These are phyloP conservation scores for Catocala sponsa DNA, from an alignment of 2,888 invertebrate species.

Conservation along the genomic window DNA sequence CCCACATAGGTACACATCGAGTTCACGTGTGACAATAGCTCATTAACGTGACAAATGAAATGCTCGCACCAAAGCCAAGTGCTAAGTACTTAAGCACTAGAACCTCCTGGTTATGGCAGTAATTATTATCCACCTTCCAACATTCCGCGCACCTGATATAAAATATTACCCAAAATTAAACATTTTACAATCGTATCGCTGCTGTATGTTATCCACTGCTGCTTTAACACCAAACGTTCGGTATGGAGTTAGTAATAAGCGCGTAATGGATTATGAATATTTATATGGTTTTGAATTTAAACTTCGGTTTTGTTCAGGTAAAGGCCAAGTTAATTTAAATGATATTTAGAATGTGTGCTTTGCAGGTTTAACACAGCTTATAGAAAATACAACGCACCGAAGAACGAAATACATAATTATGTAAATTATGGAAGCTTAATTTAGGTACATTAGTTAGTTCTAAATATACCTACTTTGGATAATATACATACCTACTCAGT, in stretches of 20 bases:
- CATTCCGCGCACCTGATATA: background rate
- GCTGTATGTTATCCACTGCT: background rate
- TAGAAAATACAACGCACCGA: no score
- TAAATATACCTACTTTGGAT: no score
- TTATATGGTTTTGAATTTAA: background rate
- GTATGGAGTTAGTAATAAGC: background rate
- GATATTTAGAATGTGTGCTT: no score
- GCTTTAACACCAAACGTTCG: background rate
- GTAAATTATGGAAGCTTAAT: no score
- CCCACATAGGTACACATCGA: no score
- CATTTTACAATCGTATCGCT: background rate
- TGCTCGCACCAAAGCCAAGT: background rate
- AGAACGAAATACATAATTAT: no score
- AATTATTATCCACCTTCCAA: background rate
- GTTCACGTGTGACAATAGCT: background rate
- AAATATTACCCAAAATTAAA: background rate
- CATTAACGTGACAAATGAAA: background rate
- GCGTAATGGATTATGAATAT: background rate
- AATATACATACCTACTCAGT: no score
- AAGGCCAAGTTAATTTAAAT: no score
- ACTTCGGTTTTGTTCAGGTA: no score
- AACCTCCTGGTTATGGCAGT: background rate
- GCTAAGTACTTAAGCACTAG: background rate
- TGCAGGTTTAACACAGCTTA: no score
- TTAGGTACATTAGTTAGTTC: no score